Evolutionary conservation across 2,113 vertebrate genomes (phyloP).

Genomic region (rabbit (Oryctolagus cuniculus)): DNA sequence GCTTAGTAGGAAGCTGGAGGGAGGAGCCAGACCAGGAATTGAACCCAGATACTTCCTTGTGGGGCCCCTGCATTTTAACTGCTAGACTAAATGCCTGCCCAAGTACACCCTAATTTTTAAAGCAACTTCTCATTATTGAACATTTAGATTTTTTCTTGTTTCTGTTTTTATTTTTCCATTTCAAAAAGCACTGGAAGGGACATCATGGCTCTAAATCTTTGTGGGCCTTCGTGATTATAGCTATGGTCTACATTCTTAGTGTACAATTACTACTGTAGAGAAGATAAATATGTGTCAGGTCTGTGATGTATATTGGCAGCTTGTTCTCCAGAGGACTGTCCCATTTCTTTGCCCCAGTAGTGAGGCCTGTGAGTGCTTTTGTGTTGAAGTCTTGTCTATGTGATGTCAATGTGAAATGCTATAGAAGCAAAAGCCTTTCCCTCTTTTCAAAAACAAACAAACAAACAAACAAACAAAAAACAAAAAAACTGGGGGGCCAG

Average conservation of each 20-base stretch:
- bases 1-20: no score
- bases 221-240: not conserved
- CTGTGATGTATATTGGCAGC: not conserved
- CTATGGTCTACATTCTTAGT: not conserved
- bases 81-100: no score
- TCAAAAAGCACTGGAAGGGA: not conserved
- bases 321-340: not conserved
- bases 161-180: not conserved
- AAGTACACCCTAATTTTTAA: conserved; percentile 20
- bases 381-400: not conserved
- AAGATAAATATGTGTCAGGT: not conserved
- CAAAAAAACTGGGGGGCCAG: no score
- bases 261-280: not conserved
- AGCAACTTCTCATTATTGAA: not conserved
- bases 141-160: not conserved
- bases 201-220: not conserved
- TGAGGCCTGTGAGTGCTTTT: not conserved
- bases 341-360: not conserved
- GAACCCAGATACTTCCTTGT: no score
- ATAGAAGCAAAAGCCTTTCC: not conserved
- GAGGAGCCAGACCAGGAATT: no score
- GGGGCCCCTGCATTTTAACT: no score
- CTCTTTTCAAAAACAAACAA: no score
- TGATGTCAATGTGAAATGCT: not conserved
- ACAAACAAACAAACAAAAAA: no score